These are phyloP conservation scores for Pycnomerus fuliginosus DNA, from an alignment of 2,888 invertebrate species.

Conservation along the genomic window DNA sequence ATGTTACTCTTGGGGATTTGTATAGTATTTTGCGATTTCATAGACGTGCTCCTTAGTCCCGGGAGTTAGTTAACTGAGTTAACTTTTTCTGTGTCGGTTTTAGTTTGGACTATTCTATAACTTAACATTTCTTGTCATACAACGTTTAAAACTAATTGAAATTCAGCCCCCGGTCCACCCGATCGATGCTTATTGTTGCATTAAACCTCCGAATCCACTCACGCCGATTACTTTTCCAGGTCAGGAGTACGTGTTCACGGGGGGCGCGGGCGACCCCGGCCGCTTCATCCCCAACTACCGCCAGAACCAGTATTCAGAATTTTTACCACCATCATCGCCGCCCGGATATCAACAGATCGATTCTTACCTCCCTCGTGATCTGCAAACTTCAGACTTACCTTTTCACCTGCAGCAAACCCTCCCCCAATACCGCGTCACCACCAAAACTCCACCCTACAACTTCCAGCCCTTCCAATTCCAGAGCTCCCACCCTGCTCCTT, in stretches of 20 bases:
- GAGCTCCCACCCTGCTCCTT: slow-evolving; percentile 14
- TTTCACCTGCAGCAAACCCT: slow-evolving; percentile 49
- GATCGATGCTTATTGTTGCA: no score
- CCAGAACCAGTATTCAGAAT: slow-evolving; percentile 34
- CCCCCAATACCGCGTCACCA: slow-evolving; percentile 51
- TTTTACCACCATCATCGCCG: slow-evolving; percentile 38
- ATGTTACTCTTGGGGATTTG: no score
- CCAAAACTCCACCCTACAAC: slow-evolving; percentile 50
- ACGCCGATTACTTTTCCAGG: slow-evolving; percentile 50
- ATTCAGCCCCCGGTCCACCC: no score
- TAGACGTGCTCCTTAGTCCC: no score
- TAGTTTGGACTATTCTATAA: no score
- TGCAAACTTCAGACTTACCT: slow-evolving; percentile 51
- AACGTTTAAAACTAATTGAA: no score
- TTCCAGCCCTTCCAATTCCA: slow-evolving; percentile 24
- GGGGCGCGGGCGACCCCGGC: no score
- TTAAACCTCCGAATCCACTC: no score
- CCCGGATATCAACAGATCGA: slow-evolving; percentile 33
- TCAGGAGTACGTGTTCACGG: slow-evolving; percentile 48
- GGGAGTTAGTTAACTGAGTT: no score
- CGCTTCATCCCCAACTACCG: slow-evolving; percentile 43
- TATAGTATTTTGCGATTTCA: no score
- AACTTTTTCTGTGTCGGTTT: no score
- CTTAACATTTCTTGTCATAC: no score
- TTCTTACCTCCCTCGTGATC: slow-evolving; percentile 44